Base-by-base conservation (phyloP, 2,797 vertebrate species). In the Sebastes wilsoni region DNA sequence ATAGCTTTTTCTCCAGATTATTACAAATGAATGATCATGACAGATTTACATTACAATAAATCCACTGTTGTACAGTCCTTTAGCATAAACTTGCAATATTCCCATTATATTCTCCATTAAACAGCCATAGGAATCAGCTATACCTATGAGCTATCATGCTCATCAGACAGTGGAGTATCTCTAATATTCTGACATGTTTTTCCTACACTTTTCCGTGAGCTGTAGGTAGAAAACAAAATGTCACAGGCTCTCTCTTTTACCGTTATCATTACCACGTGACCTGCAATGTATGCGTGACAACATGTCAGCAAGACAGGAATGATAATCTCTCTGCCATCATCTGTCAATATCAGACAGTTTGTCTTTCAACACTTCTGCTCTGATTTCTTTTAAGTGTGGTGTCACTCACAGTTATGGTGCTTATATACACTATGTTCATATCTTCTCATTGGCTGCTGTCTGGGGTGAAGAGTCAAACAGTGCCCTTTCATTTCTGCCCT, bases 271-370 rank as follows among this genome's bases (percentile, higher is more conserved):
- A n/a, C 11, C 56, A 56, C 64, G 59, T 75, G 80, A 85, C 32
- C 27, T 69, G 23, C 28, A 25, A 25, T 68, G 27, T 60, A n/a
- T 64, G 46, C 8, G 34, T 77, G 82, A 82, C 64, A 84, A 75
- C 72, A 72, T 72, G 72, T 67, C 67, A 85, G 25, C 55, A 14
- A 20, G 32, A 30, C 46, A 79, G 74, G 79, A 87, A 87, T 75
- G 68, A 86, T 73, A 77, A 82, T 75, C 73, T 59, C 66, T 71
- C 30, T 8, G 18, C 54, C 32, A 4, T 79, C 66, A 64, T 66
- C 59, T 77, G 60, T 79, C 72, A 73, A 28, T 25, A n/a, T 5
- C 38, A 27, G 61, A 38, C 46, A 77, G 52, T 30, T 6, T 13
- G 34, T 75, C 79, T 77, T 64, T 75, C 52, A 56, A 64, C 32